phyloP scores from a whole-genome alignment of 2,888 invertebrate species.

The Urechis unicinctus region DNA sequence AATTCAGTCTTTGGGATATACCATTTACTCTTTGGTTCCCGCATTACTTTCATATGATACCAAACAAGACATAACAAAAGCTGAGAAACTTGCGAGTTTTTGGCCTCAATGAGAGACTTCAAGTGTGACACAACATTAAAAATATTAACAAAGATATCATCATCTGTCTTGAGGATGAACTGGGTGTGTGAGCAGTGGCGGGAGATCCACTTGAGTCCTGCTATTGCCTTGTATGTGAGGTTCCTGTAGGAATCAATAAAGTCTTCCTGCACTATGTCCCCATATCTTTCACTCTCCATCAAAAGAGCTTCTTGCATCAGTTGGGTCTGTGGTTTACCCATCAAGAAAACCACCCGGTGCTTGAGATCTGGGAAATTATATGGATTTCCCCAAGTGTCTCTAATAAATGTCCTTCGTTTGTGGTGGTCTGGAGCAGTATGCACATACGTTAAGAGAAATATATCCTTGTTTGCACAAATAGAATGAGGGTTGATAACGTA shows the following conservation, averaged over 20 bases:
- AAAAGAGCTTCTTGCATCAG: slow-evolving; percentile 28
- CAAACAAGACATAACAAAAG: slow-evolving; percentile 47
- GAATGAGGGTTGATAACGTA: slow-evolving; percentile 29
- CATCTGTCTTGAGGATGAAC: slow-evolving; percentile 51
- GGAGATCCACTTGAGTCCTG: slow-evolving; percentile 50
- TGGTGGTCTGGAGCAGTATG: slow-evolving; percentile 15
- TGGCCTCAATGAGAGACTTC: not conserved
- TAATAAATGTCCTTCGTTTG: slow-evolving; percentile 10
- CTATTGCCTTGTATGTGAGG: slow-evolving; percentile 52
- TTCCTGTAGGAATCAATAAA: slow-evolving; percentile 51
- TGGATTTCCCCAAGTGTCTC: slow-evolving; percentile 44
- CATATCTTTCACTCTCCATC: slow-evolving; percentile 37
- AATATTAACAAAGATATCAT: slow-evolving; percentile 53
- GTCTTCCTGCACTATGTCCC: slow-evolving; percentile 46
- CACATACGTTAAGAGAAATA: slow-evolving; percentile 23
- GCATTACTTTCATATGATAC: slow-evolving; percentile 48
- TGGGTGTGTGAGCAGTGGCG: slow-evolving; percentile 39
- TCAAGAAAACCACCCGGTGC: slow-evolving; percentile 39
- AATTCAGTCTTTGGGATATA: slow-evolving; percentile 48
- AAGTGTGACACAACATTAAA: slow-evolving; percentile 44
- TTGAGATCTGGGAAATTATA: slow-evolving; percentile 23
- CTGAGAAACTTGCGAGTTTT: slow-evolving; percentile 1
- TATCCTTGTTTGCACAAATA: slow-evolving; percentile 32
- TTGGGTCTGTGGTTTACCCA: slow-evolving; percentile 36
- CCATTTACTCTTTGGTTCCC: slow-evolving; percentile 51